Evolutionary conservation across 2,113 vertebrate genomes (phyloP).

Genomic region (Pelobates fuscus): DNA sequence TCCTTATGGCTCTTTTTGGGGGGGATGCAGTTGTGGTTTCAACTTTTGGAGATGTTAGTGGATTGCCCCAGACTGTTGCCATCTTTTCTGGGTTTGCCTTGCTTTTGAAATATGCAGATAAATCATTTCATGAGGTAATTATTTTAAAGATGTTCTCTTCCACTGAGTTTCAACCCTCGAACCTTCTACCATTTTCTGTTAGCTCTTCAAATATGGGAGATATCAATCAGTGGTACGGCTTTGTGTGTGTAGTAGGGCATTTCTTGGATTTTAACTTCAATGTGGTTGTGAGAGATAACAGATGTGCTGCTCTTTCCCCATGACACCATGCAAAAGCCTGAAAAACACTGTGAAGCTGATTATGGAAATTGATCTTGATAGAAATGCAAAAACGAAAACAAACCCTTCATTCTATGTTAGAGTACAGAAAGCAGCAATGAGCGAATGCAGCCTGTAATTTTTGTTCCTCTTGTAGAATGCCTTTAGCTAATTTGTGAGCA

Average conservation of each 20-base stretch:
- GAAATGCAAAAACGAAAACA: conserved; percentile 22
- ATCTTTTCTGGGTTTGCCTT: too few species aligned
- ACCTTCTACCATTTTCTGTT: not conserved
- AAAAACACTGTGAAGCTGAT: conserved; percentile 34
- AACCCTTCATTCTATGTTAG: conserved; percentile 7
- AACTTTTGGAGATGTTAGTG: too few species aligned
- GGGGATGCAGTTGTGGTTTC: too few species aligned
- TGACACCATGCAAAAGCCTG: not conserved
- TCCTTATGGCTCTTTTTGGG: too few species aligned
- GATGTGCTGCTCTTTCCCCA: conserved; percentile 13
- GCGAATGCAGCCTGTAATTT: not conserved
- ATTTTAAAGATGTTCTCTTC: too few species aligned
- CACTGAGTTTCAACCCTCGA: too few species aligned
- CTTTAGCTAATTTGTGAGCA: conserved; percentile 4
- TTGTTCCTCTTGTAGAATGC: conserved; percentile 3
- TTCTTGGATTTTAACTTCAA: conserved; percentile 27
- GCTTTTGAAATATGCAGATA: too few species aligned
- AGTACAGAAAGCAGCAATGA: conserved; percentile 2
- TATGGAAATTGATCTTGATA: conserved; percentile 38
- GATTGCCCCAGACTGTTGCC: too few species aligned
- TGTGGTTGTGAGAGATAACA: conserved; percentile 37
- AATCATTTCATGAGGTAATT: too few species aligned
- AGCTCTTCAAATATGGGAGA: not conserved
- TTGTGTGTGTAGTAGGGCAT: conserved; percentile 17
- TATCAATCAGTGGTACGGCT: conserved; percentile 7